phyloP scores from a whole-genome alignment of 2,113 vertebrate genomes.

The Triplophysa rosa region DNA sequence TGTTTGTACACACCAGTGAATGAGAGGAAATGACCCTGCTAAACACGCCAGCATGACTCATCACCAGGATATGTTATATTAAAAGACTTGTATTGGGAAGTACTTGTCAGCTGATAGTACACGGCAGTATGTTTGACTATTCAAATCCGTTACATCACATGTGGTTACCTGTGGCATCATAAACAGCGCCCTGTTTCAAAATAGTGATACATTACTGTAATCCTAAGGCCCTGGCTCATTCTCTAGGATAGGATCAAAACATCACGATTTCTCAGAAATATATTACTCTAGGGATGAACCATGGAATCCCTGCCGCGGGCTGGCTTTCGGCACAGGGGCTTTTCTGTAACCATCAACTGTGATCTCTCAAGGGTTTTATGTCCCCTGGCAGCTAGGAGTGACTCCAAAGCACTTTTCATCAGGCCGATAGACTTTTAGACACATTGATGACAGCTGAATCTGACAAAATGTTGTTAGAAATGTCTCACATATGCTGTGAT shows the following conservation, averaged over 20 bases:
- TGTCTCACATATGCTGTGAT: not conserved
- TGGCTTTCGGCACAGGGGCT: not conserved
- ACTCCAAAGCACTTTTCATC: constrained; percentile 3
- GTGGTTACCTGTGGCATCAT: constrained; percentile 16
- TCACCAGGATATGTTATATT: not conserved
- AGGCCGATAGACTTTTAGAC: not conserved
- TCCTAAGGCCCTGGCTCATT: not conserved
- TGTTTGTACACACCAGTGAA: too few relatives aligned
- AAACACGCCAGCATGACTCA: not conserved
- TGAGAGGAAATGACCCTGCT: not conserved
- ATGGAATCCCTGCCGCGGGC: not conserved
- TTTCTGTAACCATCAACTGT: not conserved
- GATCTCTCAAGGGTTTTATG: not conserved
- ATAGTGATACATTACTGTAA: not conserved
- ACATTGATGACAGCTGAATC: not conserved
- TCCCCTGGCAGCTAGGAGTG: not conserved
- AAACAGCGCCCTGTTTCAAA: constrained; percentile 36
- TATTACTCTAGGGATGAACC: constrained; percentile 2
- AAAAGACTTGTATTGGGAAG: not conserved
- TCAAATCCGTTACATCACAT: constrained; percentile 30
- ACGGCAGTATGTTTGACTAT: constrained; percentile 10
- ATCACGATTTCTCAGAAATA: constrained; percentile 18
- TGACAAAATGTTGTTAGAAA: not conserved
- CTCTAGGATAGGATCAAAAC: not conserved
- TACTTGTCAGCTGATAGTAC: not conserved